Conservation (phyloP, 2,113 vertebrate species). For the Heliornis fulica region DNA sequence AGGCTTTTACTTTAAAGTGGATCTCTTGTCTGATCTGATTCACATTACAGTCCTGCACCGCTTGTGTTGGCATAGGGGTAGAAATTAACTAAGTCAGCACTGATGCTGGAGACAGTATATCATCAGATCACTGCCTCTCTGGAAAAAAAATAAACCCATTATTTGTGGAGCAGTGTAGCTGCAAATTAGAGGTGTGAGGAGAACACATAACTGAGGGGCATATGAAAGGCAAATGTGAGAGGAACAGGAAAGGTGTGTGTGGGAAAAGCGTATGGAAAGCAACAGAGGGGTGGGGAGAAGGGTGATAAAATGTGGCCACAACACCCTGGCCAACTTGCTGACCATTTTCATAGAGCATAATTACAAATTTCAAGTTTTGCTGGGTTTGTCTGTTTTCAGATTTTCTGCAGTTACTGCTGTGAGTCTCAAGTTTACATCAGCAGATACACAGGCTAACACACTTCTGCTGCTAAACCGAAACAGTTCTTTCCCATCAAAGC, state of each 20-base stretch:
- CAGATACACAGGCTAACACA: not conserved
- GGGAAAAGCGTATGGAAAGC: not conserved
- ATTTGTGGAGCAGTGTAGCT: constrained; percentile 25
- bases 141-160: constrained; percentile 22
- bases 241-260: not conserved
- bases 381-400: not conserved
- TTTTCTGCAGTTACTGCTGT: not conserved
- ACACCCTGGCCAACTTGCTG: not conserved
- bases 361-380: not conserved
- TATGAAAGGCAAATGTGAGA: constrained; percentile 24
- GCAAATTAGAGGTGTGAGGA: constrained; percentile 26
- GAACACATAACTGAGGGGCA: constrained; percentile 3
- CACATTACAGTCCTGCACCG: not conserved
- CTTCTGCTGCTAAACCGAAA: not conserved
- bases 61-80: not conserved
- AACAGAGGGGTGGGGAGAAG: not conserved
- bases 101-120: constrained; percentile 1
- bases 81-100: constrained; percentile 39
- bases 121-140: constrained; percentile 19
- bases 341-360: not conserved
- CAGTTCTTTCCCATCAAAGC: constrained; percentile 8
- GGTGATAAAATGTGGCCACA: not conserved
- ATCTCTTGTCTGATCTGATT: not conserved
- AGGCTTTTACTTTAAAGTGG: not conserved
- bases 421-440: not conserved